Base-by-base conservation (phyloP, 1,140 invertebrate species). In the Onthophagus taurus region DNA sequence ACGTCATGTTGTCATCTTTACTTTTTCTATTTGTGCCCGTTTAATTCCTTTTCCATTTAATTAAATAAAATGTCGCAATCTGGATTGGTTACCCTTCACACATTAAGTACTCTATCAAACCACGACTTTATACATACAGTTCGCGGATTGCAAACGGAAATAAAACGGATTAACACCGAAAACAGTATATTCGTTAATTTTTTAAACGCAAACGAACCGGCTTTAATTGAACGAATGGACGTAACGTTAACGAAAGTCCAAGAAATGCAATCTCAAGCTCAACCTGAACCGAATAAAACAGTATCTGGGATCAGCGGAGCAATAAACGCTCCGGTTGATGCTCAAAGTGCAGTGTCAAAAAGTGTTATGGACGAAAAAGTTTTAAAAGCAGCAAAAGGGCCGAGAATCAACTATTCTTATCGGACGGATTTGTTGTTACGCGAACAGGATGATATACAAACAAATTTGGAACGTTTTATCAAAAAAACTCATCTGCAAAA, bases 371-470 rank as follows among this genome's bases (percentile, higher is more conserved):
- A n/a, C n/a, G n/a, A n/a, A n/a, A n/a, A n/a, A n/a, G n/a, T n/a
- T n/a, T n/a, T n/a, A n/a, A n/a, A n/a, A n/a, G n/a, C n/a, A n/a
- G n/a, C n/a, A n/a, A n/a, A n/a, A n/a, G n/a, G n/a, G n/a, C n/a
- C n/a, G n/a, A n/a, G 49, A 37, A 51, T 58, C 8, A 58, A 57
- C 38, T 29, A 57, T 16, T 42, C 54, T 4, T 52, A 56, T 21
- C 58, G 53, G 45, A 55, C 48, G 8, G 58, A 60, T 17, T 50
- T 60, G 47, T 41, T 57, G 9, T 37, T 59, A 42, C 35, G 44
- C 12, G 50, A 56, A 14, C 55, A 51, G 26, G 56, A 60, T 45
- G 51, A 55, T 34, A 49, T 42, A 2, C 47, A 60, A 50, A 13
- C 33, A 4, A 30, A 13, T n/a, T 24, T 59, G 1, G 46, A 54